Conservation (phyloP, 1,140 invertebrate species). For the Vanessa tameamea region DNA sequence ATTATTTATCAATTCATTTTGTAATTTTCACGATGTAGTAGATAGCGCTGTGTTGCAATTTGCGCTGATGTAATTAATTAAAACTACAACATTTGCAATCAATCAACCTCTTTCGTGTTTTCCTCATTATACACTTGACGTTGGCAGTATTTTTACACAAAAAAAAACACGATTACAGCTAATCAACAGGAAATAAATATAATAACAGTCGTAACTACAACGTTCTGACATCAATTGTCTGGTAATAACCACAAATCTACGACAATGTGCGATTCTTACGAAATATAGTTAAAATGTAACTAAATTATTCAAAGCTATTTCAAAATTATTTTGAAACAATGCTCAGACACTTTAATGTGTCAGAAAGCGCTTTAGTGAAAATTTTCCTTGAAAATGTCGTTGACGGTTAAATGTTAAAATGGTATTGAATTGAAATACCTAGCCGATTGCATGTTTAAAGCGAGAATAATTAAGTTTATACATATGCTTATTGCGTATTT, state of each 20-base stretch:
- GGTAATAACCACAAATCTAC: background rate
- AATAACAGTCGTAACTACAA: background rate
- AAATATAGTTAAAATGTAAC: constrained; percentile 1
- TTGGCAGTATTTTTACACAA: background rate
- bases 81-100: too few species aligned
- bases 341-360: constrained; percentile 16
- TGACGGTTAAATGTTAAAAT: constrained; percentile 13
- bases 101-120: too few species aligned
- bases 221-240: background rate
- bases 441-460: background rate
- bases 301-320: background rate
- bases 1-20: too few species aligned
- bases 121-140: too few species aligned
- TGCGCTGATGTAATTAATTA: too few species aligned
- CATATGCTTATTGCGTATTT: background rate
- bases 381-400: constrained; percentile 13
- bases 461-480: constrained; percentile 2
- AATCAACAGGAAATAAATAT: constrained; percentile 1
- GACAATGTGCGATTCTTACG: background rate
- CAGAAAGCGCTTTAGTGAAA: constrained; percentile 11
- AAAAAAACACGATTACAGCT: background rate
- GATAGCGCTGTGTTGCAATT: too few species aligned
- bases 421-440: background rate
- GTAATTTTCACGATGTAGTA: too few species aligned
- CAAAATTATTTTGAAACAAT: constrained; percentile 17